Conservation (phyloP, 1,140 invertebrate genomes). For the Bombus affinis region DNA sequence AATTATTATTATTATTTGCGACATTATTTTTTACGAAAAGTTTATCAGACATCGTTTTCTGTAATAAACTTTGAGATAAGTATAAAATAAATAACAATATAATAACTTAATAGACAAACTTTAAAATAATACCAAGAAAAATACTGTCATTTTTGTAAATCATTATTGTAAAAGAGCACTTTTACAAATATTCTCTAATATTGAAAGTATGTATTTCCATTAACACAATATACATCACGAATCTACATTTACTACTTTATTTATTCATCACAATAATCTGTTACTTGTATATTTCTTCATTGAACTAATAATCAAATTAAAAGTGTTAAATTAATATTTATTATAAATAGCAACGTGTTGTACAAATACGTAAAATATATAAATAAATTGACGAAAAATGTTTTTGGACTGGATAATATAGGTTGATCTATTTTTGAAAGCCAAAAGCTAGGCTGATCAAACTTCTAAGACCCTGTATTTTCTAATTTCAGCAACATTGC, state of each 20-base stretch:
- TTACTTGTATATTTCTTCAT: not conserved
- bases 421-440: constrained; percentile 79
- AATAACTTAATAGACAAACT: not conserved
- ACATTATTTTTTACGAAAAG: not conserved
- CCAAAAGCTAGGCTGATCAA: constrained; percentile 70
- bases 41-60: not conserved
- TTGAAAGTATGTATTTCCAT: not conserved
- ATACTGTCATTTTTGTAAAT: not conserved
- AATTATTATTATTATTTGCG: not conserved
- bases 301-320: not conserved
- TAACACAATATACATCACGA: not conserved
- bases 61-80: not conserved
- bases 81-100: not conserved
- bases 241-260: not conserved
- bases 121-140: not conserved
- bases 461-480: constrained; percentile 70
- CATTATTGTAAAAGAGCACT: not conserved
- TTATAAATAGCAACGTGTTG: constrained; percentile 16
- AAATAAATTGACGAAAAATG: constrained; percentile 65
- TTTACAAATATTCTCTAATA: not conserved
- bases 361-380: constrained; percentile 48
- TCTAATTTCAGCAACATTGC: constrained; percentile 72
- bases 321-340: not conserved
- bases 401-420: constrained; percentile 75
- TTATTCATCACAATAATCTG: not conserved